Conservation (phyloP, 2,113 vertebrate species). For the Emydocephalus ijimae region DNA sequence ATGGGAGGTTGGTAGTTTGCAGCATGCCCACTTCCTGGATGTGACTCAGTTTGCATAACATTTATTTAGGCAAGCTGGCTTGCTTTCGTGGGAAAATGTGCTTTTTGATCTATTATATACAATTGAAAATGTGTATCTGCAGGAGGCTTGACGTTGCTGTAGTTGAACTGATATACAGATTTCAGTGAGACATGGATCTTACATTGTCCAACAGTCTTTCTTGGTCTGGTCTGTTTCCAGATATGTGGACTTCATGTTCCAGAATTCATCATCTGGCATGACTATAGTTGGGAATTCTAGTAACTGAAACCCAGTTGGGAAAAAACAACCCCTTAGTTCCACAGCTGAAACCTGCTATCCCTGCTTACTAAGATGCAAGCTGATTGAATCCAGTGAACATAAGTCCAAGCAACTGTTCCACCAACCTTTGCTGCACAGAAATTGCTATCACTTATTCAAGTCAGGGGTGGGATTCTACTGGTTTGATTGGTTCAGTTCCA, state of each 20-base stretch:
- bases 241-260: neutral
- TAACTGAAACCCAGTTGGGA: neutral
- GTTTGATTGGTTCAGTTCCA: no score
- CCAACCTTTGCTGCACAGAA: neutral
- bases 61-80: neutral
- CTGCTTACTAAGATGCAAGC: neutral
- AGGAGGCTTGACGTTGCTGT: neutral
- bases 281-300: neutral
- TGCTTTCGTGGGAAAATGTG: neutral
- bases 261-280: neutral
- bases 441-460: neutral
- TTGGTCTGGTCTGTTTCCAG: neutral
- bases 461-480: no score
- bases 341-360: neutral
- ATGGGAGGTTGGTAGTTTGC: neutral
- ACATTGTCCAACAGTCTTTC: neutral
- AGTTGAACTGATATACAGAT: neutral
- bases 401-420: neutral
- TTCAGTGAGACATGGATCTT: neutral
- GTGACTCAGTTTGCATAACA: neutral
- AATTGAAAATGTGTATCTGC: neutral
- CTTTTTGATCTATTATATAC: neutral
- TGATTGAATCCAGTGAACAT: no score
- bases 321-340: neutral
- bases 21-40: neutral